Conservation (phyloP, 1,140 invertebrate genomes). For the Psilanteris sp. region DNA sequence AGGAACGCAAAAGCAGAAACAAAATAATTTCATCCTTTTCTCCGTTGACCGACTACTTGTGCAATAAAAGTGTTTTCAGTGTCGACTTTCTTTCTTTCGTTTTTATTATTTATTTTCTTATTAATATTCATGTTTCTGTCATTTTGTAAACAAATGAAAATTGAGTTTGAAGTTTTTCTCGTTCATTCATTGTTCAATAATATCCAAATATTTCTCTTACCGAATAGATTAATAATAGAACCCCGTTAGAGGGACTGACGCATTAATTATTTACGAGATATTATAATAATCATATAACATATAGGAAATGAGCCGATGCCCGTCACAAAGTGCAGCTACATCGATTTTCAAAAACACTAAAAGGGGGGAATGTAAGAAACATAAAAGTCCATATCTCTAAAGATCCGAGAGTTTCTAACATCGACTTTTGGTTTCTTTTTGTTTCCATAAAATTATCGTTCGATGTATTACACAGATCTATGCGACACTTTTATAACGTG, state of each 20-base stretch:
- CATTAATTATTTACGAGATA: constrained; percentile 41
- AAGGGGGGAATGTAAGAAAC: no score
- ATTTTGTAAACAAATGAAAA: no score
- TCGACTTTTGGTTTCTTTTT: constrained; percentile 19
- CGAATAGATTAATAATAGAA: constrained; percentile 51
- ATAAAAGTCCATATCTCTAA: no score
- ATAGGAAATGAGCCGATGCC: constrained; percentile 54
- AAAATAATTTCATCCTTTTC: constrained; percentile 39
- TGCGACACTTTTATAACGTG: constrained; percentile 41
- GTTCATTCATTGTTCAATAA: no score
- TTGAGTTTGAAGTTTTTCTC: no score
- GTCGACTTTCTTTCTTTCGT: constrained; percentile 17
- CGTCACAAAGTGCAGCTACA: constrained; percentile 46
- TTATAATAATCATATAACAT: constrained; percentile 56
- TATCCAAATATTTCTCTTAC: constrained; percentile 24
- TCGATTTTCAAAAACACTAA: constrained; percentile 22
- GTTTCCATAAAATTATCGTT: constrained; percentile 10
- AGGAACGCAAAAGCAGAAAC: constrained; percentile 56
- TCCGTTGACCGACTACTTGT: constrained; percentile 58
- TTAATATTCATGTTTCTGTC: no score
- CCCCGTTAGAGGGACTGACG: constrained; percentile 17
- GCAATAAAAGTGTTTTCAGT: constrained; percentile 43
- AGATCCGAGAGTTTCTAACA: constrained; percentile 6
- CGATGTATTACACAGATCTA: constrained; percentile 36
- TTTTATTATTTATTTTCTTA: no score